A percentile compares a stretch with the other conserved stretches of the same genome.
Conservation (phyloP, 2,113 vertebrate genomes). For the Engraulis encrasicolus region DNA sequence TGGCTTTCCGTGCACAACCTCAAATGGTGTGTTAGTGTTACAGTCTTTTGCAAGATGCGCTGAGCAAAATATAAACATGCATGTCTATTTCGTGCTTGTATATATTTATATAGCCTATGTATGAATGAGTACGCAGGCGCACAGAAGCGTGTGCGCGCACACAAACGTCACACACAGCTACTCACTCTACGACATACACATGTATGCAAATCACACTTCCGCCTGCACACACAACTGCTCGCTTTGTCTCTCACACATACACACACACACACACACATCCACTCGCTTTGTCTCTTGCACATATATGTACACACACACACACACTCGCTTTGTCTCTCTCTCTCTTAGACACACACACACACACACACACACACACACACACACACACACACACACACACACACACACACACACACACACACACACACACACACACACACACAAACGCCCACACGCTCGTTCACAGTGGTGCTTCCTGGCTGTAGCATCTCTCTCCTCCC, state of each 20-base stretch:
- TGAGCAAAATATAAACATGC: not conserved
- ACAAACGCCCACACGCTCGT: too few relatives aligned
- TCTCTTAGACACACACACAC: not conserved
- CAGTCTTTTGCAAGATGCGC: not conserved
- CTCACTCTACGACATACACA: not conserved
- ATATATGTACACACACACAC: not conserved
- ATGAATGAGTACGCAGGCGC: not conserved
- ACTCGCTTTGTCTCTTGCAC: not conserved
- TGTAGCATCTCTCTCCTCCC: constrained; percentile 12
- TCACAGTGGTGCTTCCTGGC: not conserved
- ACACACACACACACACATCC: too few relatives aligned
- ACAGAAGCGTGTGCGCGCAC: not conserved
- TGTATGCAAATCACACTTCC: not conserved
- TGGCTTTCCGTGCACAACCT: not conserved
- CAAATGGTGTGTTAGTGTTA: not conserved
- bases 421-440: not conserved
- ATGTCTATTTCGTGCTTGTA: not conserved
- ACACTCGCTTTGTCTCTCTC: too few relatives aligned
- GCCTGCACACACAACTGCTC: not conserved
- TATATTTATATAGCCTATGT: not conserved
- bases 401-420: not conserved
- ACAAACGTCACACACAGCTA: not conserved
- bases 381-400: not conserved
- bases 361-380: not conserved
- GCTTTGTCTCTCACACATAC: not conserved